Percentiles rank a stretch among this genome's conserved stretches.
Evolutionary conservation across 2,113 vertebrate genomes (phyloP).

Genomic region (Columbina picui): DNA sequence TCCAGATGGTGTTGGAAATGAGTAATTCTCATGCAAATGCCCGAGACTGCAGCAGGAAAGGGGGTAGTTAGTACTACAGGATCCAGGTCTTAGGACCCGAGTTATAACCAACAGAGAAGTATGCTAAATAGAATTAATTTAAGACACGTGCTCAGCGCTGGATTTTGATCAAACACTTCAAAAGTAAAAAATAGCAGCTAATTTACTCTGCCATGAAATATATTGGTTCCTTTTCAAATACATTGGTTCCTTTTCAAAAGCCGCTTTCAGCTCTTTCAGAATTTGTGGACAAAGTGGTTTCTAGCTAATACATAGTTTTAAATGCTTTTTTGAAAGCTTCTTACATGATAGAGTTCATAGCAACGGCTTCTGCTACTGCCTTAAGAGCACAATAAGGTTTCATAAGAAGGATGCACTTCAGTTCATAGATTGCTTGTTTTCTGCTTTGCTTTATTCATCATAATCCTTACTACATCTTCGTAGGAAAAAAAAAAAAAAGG

Average conservation of each 20-base stretch:
- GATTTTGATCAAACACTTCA: slow-evolving; percentile 46
- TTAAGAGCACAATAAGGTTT: slow-evolving; percentile 43
- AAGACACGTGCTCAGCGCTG: neutral
- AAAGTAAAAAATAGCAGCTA: slow-evolving; percentile 23
- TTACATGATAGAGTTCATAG: slow-evolving; percentile 37
- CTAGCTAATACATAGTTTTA: slow-evolving; percentile 43
- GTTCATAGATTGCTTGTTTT: slow-evolving; percentile 42
- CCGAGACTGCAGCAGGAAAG: neutral
- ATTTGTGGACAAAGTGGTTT: slow-evolving; percentile 54
- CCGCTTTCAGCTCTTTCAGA: slow-evolving; percentile 51
- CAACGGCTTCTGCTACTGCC: slow-evolving; percentile 17
- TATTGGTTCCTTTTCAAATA: slow-evolving; percentile 37
- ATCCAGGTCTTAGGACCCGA: neutral
- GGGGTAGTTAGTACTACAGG: neutral
- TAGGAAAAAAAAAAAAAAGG: neutral
- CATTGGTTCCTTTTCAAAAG: slow-evolving; percentile 28
- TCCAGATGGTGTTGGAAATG: neutral
- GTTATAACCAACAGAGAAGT: neutral
- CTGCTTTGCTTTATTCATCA: slow-evolving; percentile 50
- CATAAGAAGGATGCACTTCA: slow-evolving; percentile 32
- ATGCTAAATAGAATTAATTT: neutral
- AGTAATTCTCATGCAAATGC: fast-evolving
- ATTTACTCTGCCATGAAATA: slow-evolving; percentile 29
- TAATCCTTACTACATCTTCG: slow-evolving; percentile 14
- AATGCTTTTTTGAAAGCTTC: slow-evolving; percentile 65